Evolutionary conservation across 2,888 invertebrate species (phyloP).

Genomic region (Anarsia innoxiella): DNA sequence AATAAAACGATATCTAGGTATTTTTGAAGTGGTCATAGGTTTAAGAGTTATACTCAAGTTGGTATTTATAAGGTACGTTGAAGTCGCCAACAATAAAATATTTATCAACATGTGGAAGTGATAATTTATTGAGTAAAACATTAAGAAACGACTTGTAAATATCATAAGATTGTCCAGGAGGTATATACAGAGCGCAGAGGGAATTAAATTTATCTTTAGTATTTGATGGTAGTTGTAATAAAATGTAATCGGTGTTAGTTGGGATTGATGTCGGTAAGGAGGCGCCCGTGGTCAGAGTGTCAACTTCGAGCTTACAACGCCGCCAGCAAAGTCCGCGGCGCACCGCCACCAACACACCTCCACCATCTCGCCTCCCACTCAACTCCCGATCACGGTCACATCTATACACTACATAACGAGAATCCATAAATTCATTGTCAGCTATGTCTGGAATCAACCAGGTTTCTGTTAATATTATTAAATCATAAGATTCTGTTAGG

Average conservation of each 20-base stretch:
- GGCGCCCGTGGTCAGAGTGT: background rate
- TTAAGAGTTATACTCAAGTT: background rate
- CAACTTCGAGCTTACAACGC: background rate
- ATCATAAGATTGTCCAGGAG: background rate
- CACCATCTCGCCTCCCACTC: background rate
- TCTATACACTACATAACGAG: background rate
- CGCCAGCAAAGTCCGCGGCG: background rate
- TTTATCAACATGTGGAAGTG: background rate
- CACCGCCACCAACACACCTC: slow-evolving; percentile 1
- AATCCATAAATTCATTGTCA: background rate
- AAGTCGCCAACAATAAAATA: slow-evolving; percentile 4
- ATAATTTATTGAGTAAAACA: background rate
- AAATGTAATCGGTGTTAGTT: background rate
- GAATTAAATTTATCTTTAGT: background rate
- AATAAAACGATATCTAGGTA: background rate
- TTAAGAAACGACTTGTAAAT: background rate
- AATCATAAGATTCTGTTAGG: slow-evolving; percentile 9
- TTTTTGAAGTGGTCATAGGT: background rate
- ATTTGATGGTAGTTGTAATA: background rate
- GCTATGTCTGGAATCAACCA: background rate
- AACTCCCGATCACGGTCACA: background rate
- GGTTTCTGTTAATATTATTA: slow-evolving; percentile 12
- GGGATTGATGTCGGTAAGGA: background rate
- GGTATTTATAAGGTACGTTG: background rate
- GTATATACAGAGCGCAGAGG: background rate